phyloP scores from a whole-genome alignment of 2,888 invertebrate species.

The Agrotis clavis region DNA sequence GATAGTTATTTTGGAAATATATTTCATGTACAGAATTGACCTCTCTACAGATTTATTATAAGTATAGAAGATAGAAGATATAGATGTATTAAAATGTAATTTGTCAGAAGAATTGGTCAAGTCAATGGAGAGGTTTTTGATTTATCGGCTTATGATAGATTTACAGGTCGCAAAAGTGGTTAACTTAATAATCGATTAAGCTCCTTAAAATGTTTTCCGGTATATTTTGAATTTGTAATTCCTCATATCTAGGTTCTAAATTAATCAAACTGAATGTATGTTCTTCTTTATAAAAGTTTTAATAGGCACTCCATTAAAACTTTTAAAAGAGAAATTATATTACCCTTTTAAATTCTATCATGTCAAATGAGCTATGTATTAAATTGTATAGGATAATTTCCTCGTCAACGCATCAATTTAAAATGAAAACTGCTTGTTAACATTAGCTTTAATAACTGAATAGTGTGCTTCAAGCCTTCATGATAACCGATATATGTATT shows the following conservation, averaged over 20 bases:
- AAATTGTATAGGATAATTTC: neutral
- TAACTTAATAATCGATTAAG: constrained; percentile 12
- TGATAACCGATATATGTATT: too few species aligned
- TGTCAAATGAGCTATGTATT: neutral
- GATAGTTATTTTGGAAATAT: too few species aligned
- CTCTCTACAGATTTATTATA: too few species aligned
- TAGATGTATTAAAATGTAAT: constrained; percentile 44
- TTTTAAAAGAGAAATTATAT: neutral
- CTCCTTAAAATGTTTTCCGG: neutral
- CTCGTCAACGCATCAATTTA: neutral
- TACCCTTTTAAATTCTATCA: neutral
- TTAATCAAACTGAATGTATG: too few species aligned
- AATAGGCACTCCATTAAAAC: neutral
- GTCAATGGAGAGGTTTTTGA: constrained; percentile 16
- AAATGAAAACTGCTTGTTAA: neutral
- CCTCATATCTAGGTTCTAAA: too few species aligned
- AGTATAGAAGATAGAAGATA: too few species aligned
- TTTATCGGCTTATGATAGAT: neutral
- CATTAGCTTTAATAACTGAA: too few species aligned
- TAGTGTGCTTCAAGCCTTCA: too few species aligned
- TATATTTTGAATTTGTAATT: too few species aligned
- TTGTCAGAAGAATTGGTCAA: neutral
- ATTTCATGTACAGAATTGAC: too few species aligned
- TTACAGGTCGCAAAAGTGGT: neutral
- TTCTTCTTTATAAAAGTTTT: too few species aligned